Evolutionary conservation across 1,140 invertebrate species (phyloP).

Genomic region (Bombus sibiricus): DNA sequence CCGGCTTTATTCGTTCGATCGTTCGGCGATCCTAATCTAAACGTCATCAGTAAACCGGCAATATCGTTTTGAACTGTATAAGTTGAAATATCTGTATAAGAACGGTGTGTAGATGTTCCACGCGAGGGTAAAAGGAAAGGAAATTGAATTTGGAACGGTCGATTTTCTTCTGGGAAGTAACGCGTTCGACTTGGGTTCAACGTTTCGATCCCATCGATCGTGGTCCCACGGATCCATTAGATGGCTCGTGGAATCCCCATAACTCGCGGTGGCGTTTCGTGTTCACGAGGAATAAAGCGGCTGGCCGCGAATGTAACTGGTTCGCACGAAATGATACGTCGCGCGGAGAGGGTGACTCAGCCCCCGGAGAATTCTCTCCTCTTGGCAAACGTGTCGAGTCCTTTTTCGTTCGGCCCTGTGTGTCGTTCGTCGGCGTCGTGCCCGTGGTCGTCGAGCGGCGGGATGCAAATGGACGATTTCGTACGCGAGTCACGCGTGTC

Average conservation of each 20-base stretch:
- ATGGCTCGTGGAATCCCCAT: neutral
- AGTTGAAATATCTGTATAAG: neutral
- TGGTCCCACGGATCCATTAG: neutral
- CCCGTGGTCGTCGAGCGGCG: neutral
- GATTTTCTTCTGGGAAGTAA: neutral
- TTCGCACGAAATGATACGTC: constrained; percentile 26
- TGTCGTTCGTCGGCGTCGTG: neutral
- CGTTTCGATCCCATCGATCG: constrained; percentile 4
- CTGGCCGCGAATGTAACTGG: constrained; percentile 14
- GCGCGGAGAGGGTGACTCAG: constrained; percentile 47
- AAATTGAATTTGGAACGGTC: neutral
- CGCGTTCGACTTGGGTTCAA: no score
- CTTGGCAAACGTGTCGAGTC: constrained; percentile 50
- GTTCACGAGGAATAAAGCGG: constrained; percentile 24
- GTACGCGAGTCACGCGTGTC: constrained; percentile 54
- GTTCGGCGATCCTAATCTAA: neutral
- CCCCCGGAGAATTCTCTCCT: constrained; percentile 55
- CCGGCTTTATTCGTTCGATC: neutral
- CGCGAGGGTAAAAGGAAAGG: no score
- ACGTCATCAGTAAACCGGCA: no score
- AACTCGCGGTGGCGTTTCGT: constrained; percentile 23
- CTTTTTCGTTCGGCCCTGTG: constrained; percentile 49
- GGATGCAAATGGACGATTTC: constrained; percentile 50
- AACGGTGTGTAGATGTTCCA: neutral
- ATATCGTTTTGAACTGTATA: neutral